phyloP scores from a whole-genome alignment of 2,888 invertebrate genomes.

The Epinotia nisella region DNA sequence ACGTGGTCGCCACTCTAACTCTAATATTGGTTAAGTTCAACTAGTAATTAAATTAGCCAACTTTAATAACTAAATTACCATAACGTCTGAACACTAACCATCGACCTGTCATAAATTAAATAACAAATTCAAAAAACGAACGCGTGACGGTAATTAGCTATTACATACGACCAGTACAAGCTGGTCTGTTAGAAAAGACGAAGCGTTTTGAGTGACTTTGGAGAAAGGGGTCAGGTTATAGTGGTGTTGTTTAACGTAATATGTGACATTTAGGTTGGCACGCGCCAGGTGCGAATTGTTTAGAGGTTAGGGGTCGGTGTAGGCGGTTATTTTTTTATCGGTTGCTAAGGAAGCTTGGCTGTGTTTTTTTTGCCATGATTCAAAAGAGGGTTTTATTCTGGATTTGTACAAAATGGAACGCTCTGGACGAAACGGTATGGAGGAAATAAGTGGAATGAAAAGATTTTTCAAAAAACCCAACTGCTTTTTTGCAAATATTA shows the following conservation, averaged over 20 bases:
- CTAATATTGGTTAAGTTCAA: background rate
- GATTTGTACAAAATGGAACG: too few species aligned
- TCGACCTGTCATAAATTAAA: constrained; percentile 31
- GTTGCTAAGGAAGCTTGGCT: constrained; percentile 20
- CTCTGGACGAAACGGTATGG: too few species aligned
- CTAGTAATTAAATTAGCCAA: background rate
- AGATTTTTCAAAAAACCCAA: too few species aligned
- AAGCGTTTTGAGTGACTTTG: constrained; percentile 49
- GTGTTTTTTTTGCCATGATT: background rate
- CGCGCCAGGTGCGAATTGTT: constrained; percentile 66
- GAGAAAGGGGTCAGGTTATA: constrained; percentile 43
- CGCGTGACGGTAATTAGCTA: constrained; percentile 33
- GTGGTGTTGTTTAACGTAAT: constrained; percentile 58
- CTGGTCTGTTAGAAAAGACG: constrained; percentile 47
- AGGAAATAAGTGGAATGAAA: too few species aligned
- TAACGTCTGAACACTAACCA: constrained; percentile 14
- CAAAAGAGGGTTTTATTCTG: too few species aligned
- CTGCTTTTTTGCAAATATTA: too few species aligned
- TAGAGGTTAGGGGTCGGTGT: constrained; percentile 50
- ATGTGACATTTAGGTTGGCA: constrained; percentile 67
- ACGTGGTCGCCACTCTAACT: too few species aligned
- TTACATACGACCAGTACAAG: constrained; percentile 28
- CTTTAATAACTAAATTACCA: constrained; percentile 22
- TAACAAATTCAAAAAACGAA: constrained; percentile 25
- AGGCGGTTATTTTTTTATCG: constrained; percentile 37